Base-by-base conservation (phyloP, 2,113 vertebrate genomes). In the Corydoras sp. region DNA sequence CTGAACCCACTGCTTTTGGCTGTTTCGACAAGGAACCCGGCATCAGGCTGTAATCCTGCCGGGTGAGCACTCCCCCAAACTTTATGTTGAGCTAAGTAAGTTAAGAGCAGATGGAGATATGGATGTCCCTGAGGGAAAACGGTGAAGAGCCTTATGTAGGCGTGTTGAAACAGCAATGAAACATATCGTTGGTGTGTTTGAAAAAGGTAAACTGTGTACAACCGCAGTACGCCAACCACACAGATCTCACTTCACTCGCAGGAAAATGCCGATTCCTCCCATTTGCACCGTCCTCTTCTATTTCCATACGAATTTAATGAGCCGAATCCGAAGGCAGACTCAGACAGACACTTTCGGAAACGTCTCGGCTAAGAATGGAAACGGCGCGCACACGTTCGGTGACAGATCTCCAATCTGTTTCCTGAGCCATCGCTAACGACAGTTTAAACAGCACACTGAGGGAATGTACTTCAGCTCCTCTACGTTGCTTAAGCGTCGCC, bases 241-340 rank as follows among this genome's bases (percentile, higher is more conserved):
- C 5, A 9, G 30, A 13, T 9, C 3, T 43, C 10, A 2, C 29
- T n/a, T 3, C 50, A 32, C 12, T 15, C 2, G 9, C 53, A 6
- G 14, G 51, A 14, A 7, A 13, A 18, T 13, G 9, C 65, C 1
- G 8, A 3, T 5, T 14, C 14, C 5, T 18, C 9, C 14, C 24
- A 53, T 53, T 53, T 65, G 6, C 30, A 31, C 49, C 4, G 49
- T 65, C 31, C 48, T 60, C 35, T 14, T 18, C 43, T 4, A 24
- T 30, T 69, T 48, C 29, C 6, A 9, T 43, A n/a, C 14, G 30
- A 71, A 63, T 14, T 13, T 55, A 63, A 71, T 54, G 59, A 71
- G 50, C 50, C 62, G 60, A n/a, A 62, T 30, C 50, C 24, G 50
- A 62, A 55, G 31, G 58, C 49, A 10, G 3, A 54, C 48, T 31